Base-by-base conservation (phyloP, 2,888 invertebrate species). In the Adela reaumurella region DNA sequence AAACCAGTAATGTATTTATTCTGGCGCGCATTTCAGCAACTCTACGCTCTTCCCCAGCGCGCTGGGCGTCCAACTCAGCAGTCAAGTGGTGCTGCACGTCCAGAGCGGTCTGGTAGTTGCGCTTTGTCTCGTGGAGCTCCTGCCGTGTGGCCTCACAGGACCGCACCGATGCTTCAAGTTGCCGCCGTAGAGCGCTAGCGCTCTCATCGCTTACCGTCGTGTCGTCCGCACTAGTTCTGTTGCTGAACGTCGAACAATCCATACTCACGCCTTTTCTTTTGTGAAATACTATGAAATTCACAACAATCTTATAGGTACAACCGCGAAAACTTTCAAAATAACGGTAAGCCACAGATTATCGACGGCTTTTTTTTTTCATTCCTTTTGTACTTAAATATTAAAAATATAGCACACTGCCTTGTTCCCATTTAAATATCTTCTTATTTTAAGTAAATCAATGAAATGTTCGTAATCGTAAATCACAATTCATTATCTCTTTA, bases 161-260 rank as follows among this genome's bases (percentile, higher is more conserved):
- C 49, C 55, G 65, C 3, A 67, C 62, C 53, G 79, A 55, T 49
- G 61, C 65, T 16, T 76, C 71, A 52, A 63, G 70, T 56, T 78
- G 77, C 59, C 71, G 73, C 57, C 70, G 72, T 2, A 79, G 62
- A 48, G 63, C 63, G 2, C 64, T 66, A 56, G 78, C 77, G 51
- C 59, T 66, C 1, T 79, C 53, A 56, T 78, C 78, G 14, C 69
- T 69, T 48, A 69, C 68, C 2, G 71, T 67, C 17, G 73, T 74
- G 51, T 74, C 76, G 48, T 58, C 64, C 50, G 62, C 65, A 2
- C 69, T 74, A 1, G 49, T 51, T 61, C 76, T 76, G 53, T 77
- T 77, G 50, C 74, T 76, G 47, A 72, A 65, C 14, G 71, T 73
- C 2, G 79, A 79, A 54, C 70, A 76, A 70, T 79, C 70, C 79